phyloP scores from a whole-genome alignment of 2,888 invertebrate genomes.

The Drosophila demipolita region DNA sequence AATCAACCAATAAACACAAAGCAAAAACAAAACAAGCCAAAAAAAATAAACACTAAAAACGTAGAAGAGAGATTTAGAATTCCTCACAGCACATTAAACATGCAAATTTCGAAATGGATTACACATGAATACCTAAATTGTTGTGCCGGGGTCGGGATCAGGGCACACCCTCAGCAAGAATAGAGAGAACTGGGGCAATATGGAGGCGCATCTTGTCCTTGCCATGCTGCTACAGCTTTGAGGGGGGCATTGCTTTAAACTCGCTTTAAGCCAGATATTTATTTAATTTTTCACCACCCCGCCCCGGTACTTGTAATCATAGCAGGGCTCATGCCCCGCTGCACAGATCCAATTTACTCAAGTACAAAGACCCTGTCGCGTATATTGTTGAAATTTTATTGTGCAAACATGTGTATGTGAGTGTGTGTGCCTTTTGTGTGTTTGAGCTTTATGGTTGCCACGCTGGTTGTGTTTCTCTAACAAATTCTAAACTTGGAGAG shows the following conservation, averaged over 20 bases:
- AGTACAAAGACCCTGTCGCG: constrained; percentile 79
- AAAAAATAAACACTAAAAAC: neutral
- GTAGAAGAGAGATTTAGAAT: constrained; percentile 24
- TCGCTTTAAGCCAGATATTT: constrained; percentile 76
- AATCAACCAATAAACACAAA: constrained; percentile 28
- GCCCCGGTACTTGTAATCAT: neutral
- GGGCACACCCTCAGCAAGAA: neutral
- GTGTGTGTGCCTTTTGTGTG: constrained; percentile 20
- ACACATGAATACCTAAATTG: constrained; percentile 63
- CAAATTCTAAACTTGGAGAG: constrained; percentile 49
- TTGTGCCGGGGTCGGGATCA: constrained; percentile 27
- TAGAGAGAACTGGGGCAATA: neutral
- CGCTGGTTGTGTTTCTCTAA: constrained; percentile 64
- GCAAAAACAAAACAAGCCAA: neutral
- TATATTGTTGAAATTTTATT: constrained; percentile 79
- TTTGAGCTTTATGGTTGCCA: constrained; percentile 75
- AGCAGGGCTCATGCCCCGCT: constrained; percentile 34
- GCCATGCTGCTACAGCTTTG: constrained; percentile 9
- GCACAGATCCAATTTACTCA: constrained; percentile 80
- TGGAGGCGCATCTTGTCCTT: constrained; percentile 1
- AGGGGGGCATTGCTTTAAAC: constrained; percentile 48
- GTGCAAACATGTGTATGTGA: constrained; percentile 66
- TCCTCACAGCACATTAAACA: constrained; percentile 65
- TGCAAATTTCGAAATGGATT: constrained; percentile 71
- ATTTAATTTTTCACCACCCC: constrained; percentile 71